Base-by-base conservation (phyloP, 2,797 vertebrate species). In the Apogon hyalosoma region DNA sequence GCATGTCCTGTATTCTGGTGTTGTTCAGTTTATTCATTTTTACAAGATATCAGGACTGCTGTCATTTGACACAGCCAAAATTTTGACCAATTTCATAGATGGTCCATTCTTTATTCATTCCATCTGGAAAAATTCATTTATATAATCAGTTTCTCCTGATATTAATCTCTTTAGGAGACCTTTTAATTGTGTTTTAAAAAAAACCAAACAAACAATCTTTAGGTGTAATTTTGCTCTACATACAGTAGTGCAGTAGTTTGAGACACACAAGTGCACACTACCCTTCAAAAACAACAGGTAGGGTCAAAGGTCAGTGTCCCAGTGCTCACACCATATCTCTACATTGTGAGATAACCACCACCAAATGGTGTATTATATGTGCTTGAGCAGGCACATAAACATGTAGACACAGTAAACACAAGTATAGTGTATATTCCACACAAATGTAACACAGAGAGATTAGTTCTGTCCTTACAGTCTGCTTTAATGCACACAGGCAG, bases 291-390 rank as follows among this genome's bases (percentile, higher is more conserved):
- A 19, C 47, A 59, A n/a, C 28, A 1, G 3, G 7, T 3, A 19
- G 36, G 69, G 76, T 67, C 57, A 56, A 62, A 59, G 40, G 56
- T 76, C 51, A 52, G 14, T 15, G 50, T 49, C 41, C 63, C 40
- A 57, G 21, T 51, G 50, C 63, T 78, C 41, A 56, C 73, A 79
- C 45, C 45, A 18, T 75, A 18, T 52, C 69, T 74, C 72, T 51
- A 49, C 63, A 11, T 4, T 72, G 82, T 82, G 79, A 89, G 66
- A 59, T 55, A 53, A 82, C 62, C 48, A 74, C 66, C 55, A 78
- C 70, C 87, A 87, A 84, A 84, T 87, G 85, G 81, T 50, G 38
- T 63, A 47, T 65, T 54, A 28, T 36, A 60, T 43, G 46, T 62
- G 21, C 14, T 61, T 61, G 70, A 56, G 40, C 45, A 69, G 63